Evolutionary conservation across 2,888 invertebrate species (phyloP).

Genomic region (Ditylenchus weischeri): DNA sequence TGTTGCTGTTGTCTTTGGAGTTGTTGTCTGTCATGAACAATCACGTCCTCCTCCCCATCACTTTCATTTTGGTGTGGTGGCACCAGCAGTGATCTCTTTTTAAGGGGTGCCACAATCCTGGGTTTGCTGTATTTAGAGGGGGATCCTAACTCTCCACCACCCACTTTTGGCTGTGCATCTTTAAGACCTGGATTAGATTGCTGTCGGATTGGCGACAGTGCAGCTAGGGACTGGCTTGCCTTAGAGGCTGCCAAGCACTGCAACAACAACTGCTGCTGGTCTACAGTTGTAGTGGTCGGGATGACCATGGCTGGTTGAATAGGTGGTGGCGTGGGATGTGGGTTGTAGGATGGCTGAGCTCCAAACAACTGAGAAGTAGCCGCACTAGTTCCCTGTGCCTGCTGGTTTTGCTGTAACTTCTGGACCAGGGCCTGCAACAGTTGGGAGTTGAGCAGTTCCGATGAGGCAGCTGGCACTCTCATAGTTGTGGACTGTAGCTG

Average conservation of each 20-base stretch:
- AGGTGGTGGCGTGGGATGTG: not conserved
- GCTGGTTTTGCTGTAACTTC: not conserved
- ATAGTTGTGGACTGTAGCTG: not conserved
- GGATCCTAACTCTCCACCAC: not conserved
- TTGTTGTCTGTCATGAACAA: not conserved
- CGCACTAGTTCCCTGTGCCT: not conserved
- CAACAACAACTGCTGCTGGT: slow-evolving; percentile 12
- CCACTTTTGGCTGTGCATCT: not conserved
- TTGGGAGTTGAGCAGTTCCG: not conserved
- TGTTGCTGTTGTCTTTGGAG: slow-evolving; percentile 6
- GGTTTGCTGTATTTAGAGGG: not conserved
- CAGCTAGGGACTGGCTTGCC: too few species aligned
- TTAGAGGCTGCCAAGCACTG: not conserved
- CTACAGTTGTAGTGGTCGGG: too few species aligned
- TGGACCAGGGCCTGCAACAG: not conserved
- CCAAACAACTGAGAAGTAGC: too few species aligned
- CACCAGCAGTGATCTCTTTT: not conserved
- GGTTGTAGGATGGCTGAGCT: not conserved
- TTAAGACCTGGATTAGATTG: not conserved
- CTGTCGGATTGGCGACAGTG: not conserved
- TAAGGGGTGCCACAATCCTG: not conserved
- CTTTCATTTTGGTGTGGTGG: not conserved
- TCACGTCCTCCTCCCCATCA: not conserved
- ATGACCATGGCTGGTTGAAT: not conserved
- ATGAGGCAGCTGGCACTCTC: not conserved